Evolutionary conservation across 2,888 invertebrate genomes (phyloP).

Genomic region (Zaprionus bogoriensis): DNA sequence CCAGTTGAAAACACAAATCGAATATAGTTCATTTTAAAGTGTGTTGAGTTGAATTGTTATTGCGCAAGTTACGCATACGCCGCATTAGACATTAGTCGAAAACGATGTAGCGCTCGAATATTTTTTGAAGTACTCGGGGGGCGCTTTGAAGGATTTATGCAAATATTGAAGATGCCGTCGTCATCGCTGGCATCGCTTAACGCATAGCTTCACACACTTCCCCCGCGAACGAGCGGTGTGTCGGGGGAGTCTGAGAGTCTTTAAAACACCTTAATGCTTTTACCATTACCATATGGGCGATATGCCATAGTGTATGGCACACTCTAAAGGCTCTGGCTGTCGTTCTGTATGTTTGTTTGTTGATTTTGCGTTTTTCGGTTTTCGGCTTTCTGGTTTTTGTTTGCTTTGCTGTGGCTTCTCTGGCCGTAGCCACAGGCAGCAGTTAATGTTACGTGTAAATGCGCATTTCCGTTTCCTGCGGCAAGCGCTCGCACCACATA

Average conservation of each 20-base stretch:
- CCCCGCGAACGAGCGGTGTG: constrained; percentile 43
- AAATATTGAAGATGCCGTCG: constrained; percentile 70
- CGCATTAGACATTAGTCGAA: constrained; percentile 57
- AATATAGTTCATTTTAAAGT: too few species aligned
- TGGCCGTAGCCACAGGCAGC: constrained; percentile 53
- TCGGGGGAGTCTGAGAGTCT: too few species aligned
- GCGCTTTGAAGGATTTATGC: constrained; percentile 70
- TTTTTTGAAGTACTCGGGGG: constrained; percentile 48
- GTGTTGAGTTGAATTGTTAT: constrained; percentile 17
- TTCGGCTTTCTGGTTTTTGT: constrained; percentile 65
- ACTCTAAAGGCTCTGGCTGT: neutral
- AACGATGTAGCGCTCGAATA: constrained; percentile 46
- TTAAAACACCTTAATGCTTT: constrained; percentile 73
- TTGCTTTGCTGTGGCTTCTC: constrained; percentile 50
- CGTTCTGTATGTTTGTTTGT: constrained; percentile 57
- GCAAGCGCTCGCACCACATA: constrained; percentile 29
- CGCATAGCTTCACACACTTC: constrained; percentile 64
- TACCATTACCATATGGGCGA: constrained; percentile 77
- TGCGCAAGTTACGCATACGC: constrained; percentile 50
- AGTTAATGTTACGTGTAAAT: constrained; percentile 78
- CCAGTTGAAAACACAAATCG: too few species aligned
- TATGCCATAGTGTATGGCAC: neutral
- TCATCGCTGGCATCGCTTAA: constrained; percentile 60
- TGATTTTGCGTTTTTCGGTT: constrained; percentile 70
- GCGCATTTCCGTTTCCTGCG: constrained; percentile 77